Evolutionary conservation across 2,113 vertebrate species (phyloP).

Genomic region (Poeciliopsis prolifica): DNA sequence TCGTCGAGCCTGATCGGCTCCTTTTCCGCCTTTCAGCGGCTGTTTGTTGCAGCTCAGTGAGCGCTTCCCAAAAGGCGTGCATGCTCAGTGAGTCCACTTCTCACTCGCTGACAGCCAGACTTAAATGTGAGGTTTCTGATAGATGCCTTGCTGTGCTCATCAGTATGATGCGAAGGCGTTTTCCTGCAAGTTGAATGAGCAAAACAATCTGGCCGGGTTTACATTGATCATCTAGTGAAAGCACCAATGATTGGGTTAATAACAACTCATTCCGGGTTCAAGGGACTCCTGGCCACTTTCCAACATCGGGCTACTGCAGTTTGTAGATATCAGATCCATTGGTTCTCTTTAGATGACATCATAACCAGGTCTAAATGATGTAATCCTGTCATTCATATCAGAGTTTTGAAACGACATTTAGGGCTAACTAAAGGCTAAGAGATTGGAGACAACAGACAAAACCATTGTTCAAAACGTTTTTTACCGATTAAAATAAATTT

Average conservation of each 20-base stretch:
- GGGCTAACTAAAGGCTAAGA: not conserved
- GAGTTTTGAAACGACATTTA: not conserved
- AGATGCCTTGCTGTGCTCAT: slow-evolving; percentile 5
- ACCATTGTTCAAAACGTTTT: no score
- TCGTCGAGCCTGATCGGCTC: slow-evolving; percentile 22
- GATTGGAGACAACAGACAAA: not conserved
- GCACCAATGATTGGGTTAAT: not conserved
- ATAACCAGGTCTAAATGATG: not conserved
- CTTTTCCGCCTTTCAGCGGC: slow-evolving; percentile 9
- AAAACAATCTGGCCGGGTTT: not conserved
- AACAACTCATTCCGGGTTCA: slow-evolving; percentile 1
- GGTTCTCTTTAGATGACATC: no score
- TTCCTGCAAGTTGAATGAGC: not conserved
- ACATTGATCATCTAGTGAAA: not conserved
- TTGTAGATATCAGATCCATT: not conserved
- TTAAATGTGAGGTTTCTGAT: slow-evolving; percentile 16
- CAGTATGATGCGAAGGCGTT: not conserved
- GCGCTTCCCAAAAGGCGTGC: slow-evolving; percentile 14
- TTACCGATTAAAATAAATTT: no score
- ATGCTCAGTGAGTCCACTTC: slow-evolving; percentile 23
- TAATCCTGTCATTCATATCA: not conserved
- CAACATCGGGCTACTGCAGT: not conserved
- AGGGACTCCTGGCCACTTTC: not conserved
- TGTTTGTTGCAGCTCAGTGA: slow-evolving; percentile 10
- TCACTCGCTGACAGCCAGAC: slow-evolving; percentile 25